Conservation (phyloP, 2,797 vertebrate genomes). For the Ptychobarbus kaznakovi region DNA sequence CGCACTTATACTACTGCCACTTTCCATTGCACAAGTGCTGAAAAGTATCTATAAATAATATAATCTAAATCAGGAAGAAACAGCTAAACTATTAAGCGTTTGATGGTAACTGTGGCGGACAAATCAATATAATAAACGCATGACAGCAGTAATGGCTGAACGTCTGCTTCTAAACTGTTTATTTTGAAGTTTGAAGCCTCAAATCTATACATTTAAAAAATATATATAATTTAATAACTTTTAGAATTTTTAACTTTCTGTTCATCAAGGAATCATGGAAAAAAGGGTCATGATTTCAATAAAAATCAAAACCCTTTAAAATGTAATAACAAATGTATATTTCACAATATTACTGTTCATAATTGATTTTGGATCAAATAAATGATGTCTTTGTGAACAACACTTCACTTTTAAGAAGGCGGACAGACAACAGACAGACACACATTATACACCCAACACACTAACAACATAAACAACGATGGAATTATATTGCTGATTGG, state of each 20-base stretch:
- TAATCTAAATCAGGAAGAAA: conserved; percentile 21
- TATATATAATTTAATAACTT: not conserved
- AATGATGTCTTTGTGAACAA: not conserved
- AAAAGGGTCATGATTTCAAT: not conserved
- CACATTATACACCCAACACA: not conserved
- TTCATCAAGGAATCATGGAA: not conserved
- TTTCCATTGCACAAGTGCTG: not conserved
- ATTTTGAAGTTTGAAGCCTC: not conserved
- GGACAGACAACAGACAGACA: not conserved
- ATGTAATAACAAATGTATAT: not conserved
- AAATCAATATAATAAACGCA: not conserved
- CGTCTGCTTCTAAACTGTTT: not conserved
- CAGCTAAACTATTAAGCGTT: not conserved
- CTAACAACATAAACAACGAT: not conserved
- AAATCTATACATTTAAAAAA: not conserved
- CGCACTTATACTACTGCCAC: not conserved
- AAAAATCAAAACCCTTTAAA: not conserved
- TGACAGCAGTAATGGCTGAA: not conserved
- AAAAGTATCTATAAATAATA: not conserved
- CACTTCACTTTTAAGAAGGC: not conserved
- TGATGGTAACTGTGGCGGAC: not conserved
- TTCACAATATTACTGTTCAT: not conserved
- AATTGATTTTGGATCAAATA: not conserved
- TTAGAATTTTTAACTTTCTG: not conserved
- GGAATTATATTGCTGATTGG: not conserved